Evolutionary conservation across 2,888 invertebrate genomes (phyloP).

Genomic region (Apotomis turbidana): DNA sequence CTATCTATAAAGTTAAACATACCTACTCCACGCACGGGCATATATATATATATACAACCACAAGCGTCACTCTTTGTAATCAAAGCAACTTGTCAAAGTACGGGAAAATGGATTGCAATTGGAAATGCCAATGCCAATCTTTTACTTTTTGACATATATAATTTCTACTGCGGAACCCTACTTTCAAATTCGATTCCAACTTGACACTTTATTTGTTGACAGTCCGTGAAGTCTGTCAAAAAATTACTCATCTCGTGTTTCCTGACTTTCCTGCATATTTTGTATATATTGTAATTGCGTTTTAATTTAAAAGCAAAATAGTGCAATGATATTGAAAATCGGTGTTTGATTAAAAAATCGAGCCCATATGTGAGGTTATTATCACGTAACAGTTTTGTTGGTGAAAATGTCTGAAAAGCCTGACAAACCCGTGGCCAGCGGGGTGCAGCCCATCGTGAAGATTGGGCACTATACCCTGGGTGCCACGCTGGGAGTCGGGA

Average conservation of each 20-base stretch:
- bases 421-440: slow-evolving; percentile 71
- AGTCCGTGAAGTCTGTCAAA: slow-evolving; percentile 29
- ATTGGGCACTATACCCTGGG: slow-evolving; percentile 99
- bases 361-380: slow-evolving; percentile 28
- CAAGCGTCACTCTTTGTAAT: too few relatives aligned
- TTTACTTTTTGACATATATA: too few relatives aligned
- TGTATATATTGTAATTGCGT: slow-evolving; percentile 28
- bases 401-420: slow-evolving; percentile 73
- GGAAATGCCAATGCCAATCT: not conserved
- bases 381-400: slow-evolving; percentile 40
- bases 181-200: not conserved
- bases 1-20: too few relatives aligned
- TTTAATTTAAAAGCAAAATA: slow-evolving; percentile 10
- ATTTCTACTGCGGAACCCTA: slow-evolving; percentile 21
- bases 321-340: not conserved
- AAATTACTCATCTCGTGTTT: slow-evolving; percentile 29
- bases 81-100: too few relatives aligned
- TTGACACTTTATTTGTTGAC: slow-evolving; percentile 31
- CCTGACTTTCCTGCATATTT: slow-evolving; percentile 15
- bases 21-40: too few relatives aligned
- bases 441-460: slow-evolving; percentile 92
- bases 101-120: too few relatives aligned
- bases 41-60: too few relatives aligned
- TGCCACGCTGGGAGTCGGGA: slow-evolving; percentile 95
- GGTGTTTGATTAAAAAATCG: slow-evolving; percentile 1